A percentile compares a stretch with the other conserved stretches of the same genome.
Conservation (phyloP, 37 sponge, comb jelly and placozoan genomes). For the Mnemiopsis leidyi region DNA sequence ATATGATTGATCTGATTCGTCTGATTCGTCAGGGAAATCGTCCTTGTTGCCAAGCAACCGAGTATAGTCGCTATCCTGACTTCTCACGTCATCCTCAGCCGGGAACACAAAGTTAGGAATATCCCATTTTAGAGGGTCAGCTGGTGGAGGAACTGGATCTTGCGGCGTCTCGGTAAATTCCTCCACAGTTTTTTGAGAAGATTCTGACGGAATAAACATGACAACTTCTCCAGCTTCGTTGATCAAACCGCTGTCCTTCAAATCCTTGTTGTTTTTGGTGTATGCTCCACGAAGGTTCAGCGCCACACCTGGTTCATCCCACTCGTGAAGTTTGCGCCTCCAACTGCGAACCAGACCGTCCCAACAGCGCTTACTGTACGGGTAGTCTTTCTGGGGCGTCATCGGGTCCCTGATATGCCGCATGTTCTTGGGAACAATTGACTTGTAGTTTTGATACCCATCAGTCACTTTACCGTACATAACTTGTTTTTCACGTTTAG, state of each 20-base stretch:
- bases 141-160: background rate
- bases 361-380: constrained; percentile 58
- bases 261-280: constrained; percentile 33
- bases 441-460: constrained; percentile 52
- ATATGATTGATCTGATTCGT: background rate
- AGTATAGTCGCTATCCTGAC: constrained; percentile 18
- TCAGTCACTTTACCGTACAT: constrained; percentile 47
- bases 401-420: background rate
- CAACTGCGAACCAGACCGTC: background rate
- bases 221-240: background rate
- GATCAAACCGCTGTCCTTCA: background rate
- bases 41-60: background rate
- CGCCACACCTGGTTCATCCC: background rate
- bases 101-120: background rate
- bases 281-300: background rate
- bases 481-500: background rate
- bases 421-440: background rate
- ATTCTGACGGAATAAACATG: background rate
- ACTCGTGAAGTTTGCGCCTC: constrained; percentile 8
- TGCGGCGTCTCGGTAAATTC: background rate
- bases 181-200: background rate
- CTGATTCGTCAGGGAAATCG: constrained; percentile 19
- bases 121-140: background rate
- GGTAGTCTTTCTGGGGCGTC: constrained; percentile 6
- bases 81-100: background rate